Conservation (phyloP, 2,113 vertebrate species). For the Lagopus leucura region DNA sequence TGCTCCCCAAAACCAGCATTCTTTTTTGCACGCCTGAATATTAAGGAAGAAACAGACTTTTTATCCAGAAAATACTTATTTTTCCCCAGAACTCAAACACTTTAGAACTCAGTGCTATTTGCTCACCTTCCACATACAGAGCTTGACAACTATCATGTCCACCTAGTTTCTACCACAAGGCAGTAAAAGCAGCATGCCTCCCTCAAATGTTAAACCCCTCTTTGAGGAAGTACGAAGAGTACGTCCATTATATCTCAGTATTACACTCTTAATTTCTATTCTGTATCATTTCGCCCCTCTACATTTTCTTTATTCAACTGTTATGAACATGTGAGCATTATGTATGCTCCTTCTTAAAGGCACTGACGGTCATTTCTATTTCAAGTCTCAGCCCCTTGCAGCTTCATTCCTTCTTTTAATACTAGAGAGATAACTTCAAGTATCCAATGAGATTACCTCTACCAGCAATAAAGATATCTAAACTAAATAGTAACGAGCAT, state of each 20-base stretch:
- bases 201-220: not conserved
- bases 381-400: not conserved
- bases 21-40: slow-evolving; percentile 46
- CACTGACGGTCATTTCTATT: not conserved
- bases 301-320: not conserved
- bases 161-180: not conserved
- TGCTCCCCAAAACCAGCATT: slow-evolving; percentile 61
- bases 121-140: not conserved
- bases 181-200: not conserved
- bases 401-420: not conserved
- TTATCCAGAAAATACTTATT: not conserved
- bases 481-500: not conserved
- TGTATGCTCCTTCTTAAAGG: not conserved
- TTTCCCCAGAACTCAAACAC: not conserved
- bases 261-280: not conserved
- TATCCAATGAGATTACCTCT: not conserved
- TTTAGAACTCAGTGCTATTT: not conserved
- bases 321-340: not conserved
- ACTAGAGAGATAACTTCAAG: not conserved
- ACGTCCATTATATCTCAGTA: not conserved
- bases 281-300: not conserved
- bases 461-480: not conserved
- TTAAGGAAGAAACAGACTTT: not conserved
- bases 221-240: not conserved
- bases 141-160: not conserved